A percentile compares a stretch with the other conserved stretches of the same genome.
These are phyloP conservation scores for Arrhopalites spinosus DNA, from an alignment of 2,888 invertebrate genomes.

Conservation along the genomic window DNA sequence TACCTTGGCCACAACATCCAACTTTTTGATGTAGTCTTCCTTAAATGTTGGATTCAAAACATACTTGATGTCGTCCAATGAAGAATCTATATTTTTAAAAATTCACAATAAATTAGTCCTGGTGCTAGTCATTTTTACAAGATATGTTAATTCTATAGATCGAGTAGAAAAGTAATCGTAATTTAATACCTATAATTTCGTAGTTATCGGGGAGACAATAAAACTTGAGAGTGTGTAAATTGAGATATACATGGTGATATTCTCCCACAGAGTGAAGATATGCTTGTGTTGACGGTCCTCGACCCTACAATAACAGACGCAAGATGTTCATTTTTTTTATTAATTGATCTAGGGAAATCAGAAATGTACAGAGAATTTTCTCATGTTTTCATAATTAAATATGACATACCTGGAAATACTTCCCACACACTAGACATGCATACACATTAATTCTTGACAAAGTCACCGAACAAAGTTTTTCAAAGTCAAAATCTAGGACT, in stretches of 20 bases:
- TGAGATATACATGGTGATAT: constrained; percentile 96
- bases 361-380: background rate
- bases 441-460: constrained; percentile 98
- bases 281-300: constrained; percentile 97
- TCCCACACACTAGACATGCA: constrained; percentile 98
- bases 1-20: constrained; percentile 78
- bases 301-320: constrained; percentile 66
- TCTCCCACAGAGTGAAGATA: constrained; percentile 98
- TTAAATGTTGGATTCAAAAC: constrained; percentile 96
- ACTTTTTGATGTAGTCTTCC: constrained; percentile 74
- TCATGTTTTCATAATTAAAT: background rate
- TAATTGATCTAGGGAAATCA: no score
- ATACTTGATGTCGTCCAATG: constrained; percentile 97
- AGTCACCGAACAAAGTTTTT: constrained; percentile 97
- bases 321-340: constrained; percentile 10
- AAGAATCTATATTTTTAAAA: constrained; percentile 71
- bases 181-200: constrained; percentile 85
- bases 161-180: constrained; percentile 34
- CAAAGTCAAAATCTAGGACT: constrained; percentile 98
- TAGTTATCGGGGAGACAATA: constrained; percentile 99
- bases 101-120: no score
- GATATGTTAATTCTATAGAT: no score
- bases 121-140: no score
- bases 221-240: constrained; percentile 94
- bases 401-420: constrained; percentile 82